These are phyloP conservation scores for Oreocharis arfaki DNA, from an alignment of 2,113 vertebrate species.

Conservation along the genomic window DNA sequence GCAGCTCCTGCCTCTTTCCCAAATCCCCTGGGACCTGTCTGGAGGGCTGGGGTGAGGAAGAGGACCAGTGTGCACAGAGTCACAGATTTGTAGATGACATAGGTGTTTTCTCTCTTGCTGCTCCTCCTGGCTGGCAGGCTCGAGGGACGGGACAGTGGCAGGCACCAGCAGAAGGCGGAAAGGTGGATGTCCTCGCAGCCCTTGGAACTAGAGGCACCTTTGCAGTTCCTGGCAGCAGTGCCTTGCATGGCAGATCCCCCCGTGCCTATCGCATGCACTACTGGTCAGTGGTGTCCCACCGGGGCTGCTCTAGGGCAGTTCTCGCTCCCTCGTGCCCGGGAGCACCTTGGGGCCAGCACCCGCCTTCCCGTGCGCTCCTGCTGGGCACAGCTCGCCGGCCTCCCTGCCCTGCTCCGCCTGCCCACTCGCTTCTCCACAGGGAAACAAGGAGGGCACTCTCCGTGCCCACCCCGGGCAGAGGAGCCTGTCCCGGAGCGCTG, in stretches of 20 bases:
- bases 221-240: background rate
- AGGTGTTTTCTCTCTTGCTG: background rate
- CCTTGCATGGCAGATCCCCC: fast-evolving
- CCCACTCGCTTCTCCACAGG: background rate
- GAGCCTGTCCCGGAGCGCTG: background rate
- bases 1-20: background rate
- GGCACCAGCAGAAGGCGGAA: background rate
- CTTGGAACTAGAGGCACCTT: background rate
- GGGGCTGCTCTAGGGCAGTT: background rate
- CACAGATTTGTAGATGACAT: fast-evolving
- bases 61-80: background rate
- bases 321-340: background rate
- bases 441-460: background rate
- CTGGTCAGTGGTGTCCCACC: background rate
- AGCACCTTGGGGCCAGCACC: background rate
- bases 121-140: background rate
- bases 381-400: background rate
- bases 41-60: background rate
- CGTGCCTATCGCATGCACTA: fast-evolving
- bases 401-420: fast-evolving
- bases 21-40: background rate
- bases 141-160: background rate
- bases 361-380: fast-evolving
- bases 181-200: background rate
- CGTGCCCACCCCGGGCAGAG: background rate